Evolutionary conservation across 2,113 vertebrate species (phyloP).

Genomic region (Eulacestoma nigropectus): DNA sequence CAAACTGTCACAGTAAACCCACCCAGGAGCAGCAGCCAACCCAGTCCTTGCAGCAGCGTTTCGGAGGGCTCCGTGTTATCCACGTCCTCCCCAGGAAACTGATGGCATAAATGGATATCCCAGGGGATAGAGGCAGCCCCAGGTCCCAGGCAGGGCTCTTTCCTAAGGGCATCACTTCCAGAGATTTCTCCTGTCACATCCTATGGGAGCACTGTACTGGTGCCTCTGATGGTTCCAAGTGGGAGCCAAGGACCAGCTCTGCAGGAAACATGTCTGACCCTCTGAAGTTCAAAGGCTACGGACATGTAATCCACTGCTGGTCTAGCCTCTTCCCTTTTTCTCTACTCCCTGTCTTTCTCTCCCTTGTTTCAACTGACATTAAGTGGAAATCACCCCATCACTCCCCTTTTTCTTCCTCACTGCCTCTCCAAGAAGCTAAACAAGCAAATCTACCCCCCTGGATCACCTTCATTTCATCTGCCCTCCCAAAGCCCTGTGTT

Average conservation of each 20-base stretch:
- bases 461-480: conserved; percentile 2
- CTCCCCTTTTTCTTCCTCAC: neutral
- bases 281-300: neutral
- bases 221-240: neutral
- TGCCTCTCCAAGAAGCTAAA: neutral
- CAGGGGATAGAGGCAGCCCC: rapidly evolving
- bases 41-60: neutral
- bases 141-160: neutral
- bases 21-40: neutral
- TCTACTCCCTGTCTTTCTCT: neutral
- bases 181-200: neutral
- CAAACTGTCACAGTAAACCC: neutral
- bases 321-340: neutral
- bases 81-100: neutral
- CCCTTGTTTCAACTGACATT: neutral
- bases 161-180: neutral
- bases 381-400: neutral
- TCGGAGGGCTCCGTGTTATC: rapidly evolving
- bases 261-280: neutral
- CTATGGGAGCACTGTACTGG: neutral
- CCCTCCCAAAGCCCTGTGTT: neutral
- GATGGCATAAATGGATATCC: neutral
- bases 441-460: neutral
- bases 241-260: neutral
- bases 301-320: neutral